Evolutionary conservation across 35 echinoderm and acorn worm genomes (phyloP).

Genomic region (Amphiura filiformis): DNA sequence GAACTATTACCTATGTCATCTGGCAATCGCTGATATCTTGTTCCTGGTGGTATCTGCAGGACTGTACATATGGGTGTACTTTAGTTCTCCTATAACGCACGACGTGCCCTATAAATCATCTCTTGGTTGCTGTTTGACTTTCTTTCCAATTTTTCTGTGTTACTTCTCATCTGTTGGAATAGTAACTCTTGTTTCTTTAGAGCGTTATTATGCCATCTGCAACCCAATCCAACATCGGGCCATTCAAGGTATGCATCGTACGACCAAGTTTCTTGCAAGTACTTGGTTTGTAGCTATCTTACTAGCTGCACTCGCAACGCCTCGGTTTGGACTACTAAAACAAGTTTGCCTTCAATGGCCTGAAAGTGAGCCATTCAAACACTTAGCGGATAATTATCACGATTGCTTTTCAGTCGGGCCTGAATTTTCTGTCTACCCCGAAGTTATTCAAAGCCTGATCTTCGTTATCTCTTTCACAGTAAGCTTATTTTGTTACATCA

Average conservation of each 20-base stretch:
- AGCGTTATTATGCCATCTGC: not conserved
- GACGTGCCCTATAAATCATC: too few relatives aligned
- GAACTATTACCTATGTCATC: not conserved
- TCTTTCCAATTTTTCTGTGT: too few relatives aligned
- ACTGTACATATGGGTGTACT: too few relatives aligned
- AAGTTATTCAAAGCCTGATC: too few relatives aligned
- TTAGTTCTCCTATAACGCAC: too few relatives aligned
- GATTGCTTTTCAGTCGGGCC: too few relatives aligned
- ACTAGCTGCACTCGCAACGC: not conserved
- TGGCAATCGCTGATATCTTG: not conserved
- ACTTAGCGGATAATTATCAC: too few relatives aligned
- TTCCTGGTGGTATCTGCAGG: too few relatives aligned
- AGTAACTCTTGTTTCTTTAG: not conserved
- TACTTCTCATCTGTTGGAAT: not conserved
- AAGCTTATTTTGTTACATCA: not conserved
- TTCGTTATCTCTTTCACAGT: not conserved
- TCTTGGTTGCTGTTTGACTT: too few relatives aligned
- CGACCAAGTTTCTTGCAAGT: not conserved
- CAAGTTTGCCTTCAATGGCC: not conserved
- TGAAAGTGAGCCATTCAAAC: not conserved
- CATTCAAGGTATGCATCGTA: not conserved
- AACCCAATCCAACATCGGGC: not conserved
- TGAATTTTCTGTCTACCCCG: too few relatives aligned
- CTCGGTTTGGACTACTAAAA: not conserved
- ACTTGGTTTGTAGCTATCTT: not conserved